A percentile compares a stretch with the other conserved stretches of the same genome.
Conservation (phyloP, 2,113 vertebrate genomes). For the Indicator indicator region DNA sequence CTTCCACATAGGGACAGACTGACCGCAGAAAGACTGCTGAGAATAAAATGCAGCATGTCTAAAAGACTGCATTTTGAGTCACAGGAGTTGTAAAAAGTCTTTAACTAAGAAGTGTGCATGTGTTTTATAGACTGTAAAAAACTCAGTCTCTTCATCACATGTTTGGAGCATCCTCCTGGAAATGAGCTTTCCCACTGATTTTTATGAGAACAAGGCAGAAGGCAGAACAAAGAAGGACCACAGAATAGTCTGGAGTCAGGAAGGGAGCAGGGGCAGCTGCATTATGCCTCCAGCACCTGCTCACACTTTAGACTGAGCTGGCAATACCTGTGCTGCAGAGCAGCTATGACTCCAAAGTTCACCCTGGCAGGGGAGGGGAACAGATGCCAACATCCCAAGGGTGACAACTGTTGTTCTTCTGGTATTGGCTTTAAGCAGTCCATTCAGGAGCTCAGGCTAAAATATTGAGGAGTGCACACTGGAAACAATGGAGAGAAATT, state of each 20-base stretch:
- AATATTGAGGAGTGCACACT: background rate
- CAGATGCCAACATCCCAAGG: background rate
- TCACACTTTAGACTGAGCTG: background rate
- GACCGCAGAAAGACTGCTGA: background rate
- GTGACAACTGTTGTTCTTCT: background rate
- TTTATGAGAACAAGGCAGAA: background rate
- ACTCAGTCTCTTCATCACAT: background rate
- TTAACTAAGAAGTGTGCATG: background rate
- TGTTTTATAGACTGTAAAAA: background rate
- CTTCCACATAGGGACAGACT: background rate
- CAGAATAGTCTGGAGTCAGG: background rate
- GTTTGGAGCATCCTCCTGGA: background rate
- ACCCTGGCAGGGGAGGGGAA: background rate
- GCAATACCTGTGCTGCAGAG: background rate
- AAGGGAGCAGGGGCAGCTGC: background rate
- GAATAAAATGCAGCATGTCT: background rate
- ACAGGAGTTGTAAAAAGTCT: background rate
- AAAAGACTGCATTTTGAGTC: background rate
- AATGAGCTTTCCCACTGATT: background rate
- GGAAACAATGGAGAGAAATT: background rate
- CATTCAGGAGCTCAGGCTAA: background rate
- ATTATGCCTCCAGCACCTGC: background rate
- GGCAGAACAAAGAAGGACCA: background rate
- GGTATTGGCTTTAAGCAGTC: background rate
- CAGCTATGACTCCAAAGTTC: background rate